Conservation (phyloP, 2,797 vertebrate genomes). For the Monodelphis domestica region DNA sequence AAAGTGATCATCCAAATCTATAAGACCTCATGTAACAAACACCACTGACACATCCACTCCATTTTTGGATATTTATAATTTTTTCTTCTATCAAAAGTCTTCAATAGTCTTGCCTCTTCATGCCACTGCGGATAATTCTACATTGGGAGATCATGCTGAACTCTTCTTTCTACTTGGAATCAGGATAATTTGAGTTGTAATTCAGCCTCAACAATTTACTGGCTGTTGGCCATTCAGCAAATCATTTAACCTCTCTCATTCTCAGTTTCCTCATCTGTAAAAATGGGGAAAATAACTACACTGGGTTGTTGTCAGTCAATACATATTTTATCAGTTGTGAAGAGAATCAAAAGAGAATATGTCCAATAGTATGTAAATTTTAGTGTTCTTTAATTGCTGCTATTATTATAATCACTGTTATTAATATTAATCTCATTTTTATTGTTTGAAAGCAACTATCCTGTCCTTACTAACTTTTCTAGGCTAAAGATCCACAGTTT, state of each 20-base stretch:
- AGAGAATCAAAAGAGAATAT: background rate
- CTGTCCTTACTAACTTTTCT: background rate
- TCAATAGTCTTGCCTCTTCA: background rate
- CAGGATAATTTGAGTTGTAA: background rate
- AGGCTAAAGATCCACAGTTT: background rate
- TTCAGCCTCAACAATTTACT: constrained; percentile 6
- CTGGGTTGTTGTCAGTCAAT: background rate
- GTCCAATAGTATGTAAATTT: background rate
- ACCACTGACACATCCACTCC: background rate
- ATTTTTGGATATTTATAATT: background rate
- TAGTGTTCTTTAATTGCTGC: background rate
- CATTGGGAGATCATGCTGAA: background rate
- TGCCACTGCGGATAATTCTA: background rate
- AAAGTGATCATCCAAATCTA: background rate
- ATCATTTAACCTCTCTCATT: background rate
- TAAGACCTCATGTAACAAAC: background rate
- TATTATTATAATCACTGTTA: background rate
- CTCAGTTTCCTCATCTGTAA: background rate
- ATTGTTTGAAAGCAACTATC: background rate
- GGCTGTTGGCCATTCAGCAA: background rate
- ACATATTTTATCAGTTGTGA: background rate
- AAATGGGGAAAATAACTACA: background rate
- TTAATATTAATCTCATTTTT: background rate
- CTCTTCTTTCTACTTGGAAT: background rate
- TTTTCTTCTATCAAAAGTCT: background rate